Conservation (phyloP, 2,113 vertebrate species). For the Platysteira castanea region DNA sequence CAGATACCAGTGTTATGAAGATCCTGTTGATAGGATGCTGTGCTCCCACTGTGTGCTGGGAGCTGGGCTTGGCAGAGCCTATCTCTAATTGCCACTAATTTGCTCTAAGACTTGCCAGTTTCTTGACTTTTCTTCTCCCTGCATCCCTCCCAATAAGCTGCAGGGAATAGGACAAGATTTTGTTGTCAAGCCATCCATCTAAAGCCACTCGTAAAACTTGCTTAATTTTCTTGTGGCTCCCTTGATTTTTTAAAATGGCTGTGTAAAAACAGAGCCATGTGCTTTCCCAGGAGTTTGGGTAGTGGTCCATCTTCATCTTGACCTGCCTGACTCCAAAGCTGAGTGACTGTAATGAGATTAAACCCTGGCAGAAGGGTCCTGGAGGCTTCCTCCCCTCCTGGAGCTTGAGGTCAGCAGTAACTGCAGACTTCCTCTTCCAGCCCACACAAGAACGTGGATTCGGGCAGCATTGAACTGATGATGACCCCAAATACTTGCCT, state of each 20-base stretch:
- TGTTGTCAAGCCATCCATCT: not conserved
- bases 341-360: not conserved
- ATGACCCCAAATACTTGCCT: not conserved
- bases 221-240: not conserved
- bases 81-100: not conserved
- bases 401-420: not conserved
- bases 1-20: not conserved
- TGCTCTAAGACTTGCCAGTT: not conserved
- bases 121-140: not conserved
- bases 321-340: not conserved
- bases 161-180: not conserved
- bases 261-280: not conserved
- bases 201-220: not conserved
- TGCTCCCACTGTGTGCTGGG: not conserved
- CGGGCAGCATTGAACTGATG: rapidly evolving
- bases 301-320: not conserved
- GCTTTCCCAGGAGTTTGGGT: not conserved
- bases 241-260: not conserved
- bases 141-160: not conserved
- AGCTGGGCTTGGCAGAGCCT: not conserved
- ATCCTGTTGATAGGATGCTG: not conserved
- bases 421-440: not conserved
- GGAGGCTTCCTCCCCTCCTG: not conserved
- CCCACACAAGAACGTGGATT: rapidly evolving
- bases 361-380: not conserved